phyloP scores from a whole-genome alignment of 2,888 invertebrate genomes.

The Aphidius colemani region DNA sequence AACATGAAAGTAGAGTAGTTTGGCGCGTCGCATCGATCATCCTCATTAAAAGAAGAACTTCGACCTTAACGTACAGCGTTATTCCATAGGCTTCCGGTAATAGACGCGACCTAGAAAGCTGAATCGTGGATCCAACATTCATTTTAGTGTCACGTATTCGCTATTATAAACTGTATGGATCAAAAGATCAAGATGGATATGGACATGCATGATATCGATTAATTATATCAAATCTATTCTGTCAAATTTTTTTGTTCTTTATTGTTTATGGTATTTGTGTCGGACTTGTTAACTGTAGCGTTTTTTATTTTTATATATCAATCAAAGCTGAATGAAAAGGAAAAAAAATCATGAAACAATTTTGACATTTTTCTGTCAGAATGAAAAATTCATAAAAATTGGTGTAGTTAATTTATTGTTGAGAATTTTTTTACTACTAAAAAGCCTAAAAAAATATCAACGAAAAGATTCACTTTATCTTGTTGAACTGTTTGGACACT shows the following conservation, averaged over 20 bases:
- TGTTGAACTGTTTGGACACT: neutral
- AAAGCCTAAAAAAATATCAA: no score
- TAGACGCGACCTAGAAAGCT: slow-evolving; percentile 15
- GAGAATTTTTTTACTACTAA: no score
- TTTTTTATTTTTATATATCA: no score
- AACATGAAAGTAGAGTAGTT: slow-evolving; percentile 6
- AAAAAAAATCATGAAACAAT: no score
- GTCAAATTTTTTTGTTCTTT: slow-evolving; percentile 1
- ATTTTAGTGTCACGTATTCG: slow-evolving; percentile 23
- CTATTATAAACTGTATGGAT: slow-evolving; percentile 19
- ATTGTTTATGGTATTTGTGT: slow-evolving; percentile 4
- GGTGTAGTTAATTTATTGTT: no score
- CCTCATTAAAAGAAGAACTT: slow-evolving; percentile 26
- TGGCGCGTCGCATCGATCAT: slow-evolving; percentile 25
- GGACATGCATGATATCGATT: slow-evolving; percentile 10
- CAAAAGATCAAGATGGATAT: slow-evolving; percentile 23
- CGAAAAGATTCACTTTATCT: no score
- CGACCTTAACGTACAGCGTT: slow-evolving; percentile 20
- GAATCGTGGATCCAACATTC: slow-evolving; percentile 12
- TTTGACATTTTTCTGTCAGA: no score
- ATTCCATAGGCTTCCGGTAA: slow-evolving; percentile 17
- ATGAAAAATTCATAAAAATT: no score
- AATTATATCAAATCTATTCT: neutral
- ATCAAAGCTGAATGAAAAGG: neutral
- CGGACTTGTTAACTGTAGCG: neutral